Evolutionary conservation across 2,113 vertebrate species (phyloP).

Genomic region (Chloropsis hardwickii): DNA sequence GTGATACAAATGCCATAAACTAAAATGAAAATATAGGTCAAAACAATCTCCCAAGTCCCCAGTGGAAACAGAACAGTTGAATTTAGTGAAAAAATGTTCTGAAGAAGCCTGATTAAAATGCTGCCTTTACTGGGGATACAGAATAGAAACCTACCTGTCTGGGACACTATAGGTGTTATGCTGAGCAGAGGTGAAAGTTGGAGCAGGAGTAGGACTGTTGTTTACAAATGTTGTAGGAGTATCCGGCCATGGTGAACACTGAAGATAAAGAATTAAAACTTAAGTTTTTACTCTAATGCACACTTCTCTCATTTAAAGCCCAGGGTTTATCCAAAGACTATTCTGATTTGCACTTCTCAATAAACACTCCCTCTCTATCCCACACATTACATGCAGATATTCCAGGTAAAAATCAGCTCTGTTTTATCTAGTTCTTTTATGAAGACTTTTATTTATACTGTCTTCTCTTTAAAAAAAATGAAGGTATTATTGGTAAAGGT

Average conservation of each 20-base stretch:
- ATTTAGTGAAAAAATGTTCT: background rate
- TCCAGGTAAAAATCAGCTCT: background rate
- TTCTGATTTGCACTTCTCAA: background rate
- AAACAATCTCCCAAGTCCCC: background rate
- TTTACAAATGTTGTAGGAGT: conserved; percentile 82
- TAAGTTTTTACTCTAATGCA: background rate
- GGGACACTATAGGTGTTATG: conserved; percentile 85
- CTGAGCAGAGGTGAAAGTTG: conserved; percentile 81
- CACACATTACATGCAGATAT: background rate
- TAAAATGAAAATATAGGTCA: background rate
- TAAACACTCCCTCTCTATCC: background rate
- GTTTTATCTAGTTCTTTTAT: background rate
- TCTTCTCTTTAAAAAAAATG: background rate
- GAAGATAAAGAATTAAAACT: conserved; percentile 22
- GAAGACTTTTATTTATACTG: background rate
- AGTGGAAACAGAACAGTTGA: background rate
- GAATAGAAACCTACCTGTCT: conserved; percentile 79
- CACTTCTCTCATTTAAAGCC: background rate
- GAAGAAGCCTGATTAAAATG: background rate
- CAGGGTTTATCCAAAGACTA: background rate
- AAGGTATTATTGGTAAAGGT: background rate
- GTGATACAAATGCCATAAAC: background rate
- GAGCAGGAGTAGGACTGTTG: conserved; percentile 83
- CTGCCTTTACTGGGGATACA: background rate
- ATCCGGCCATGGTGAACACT: conserved; percentile 94